phyloP scores from a whole-genome alignment of 2,113 vertebrate species.

The Gadus chalcogrammus region DNA sequence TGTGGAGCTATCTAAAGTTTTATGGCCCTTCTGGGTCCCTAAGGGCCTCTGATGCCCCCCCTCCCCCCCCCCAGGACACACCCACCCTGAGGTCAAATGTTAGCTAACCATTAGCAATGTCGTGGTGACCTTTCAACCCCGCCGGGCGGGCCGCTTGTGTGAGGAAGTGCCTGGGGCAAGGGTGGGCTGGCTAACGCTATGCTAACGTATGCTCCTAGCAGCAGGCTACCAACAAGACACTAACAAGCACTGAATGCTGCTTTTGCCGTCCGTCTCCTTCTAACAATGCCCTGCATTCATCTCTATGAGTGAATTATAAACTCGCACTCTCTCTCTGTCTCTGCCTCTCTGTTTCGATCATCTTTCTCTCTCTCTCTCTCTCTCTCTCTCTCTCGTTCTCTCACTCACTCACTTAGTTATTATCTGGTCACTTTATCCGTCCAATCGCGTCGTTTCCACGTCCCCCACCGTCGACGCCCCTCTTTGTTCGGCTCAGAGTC shows the following conservation, averaged over 20 bases:
- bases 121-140: conserved; percentile 62
- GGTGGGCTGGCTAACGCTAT: conserved; percentile 30
- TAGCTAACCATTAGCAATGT: conserved; percentile 61
- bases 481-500: too few species aligned
- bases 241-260: conserved; percentile 20
- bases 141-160: conserved; percentile 13
- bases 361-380: conserved; percentile 23
- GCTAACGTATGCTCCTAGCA: not conserved
- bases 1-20: too few species aligned
- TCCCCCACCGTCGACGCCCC: too few species aligned
- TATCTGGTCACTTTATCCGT: conserved; percentile 1
- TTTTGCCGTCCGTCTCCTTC: conserved; percentile 3
- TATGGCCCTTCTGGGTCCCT: too few species aligned
- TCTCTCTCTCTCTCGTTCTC: not conserved
- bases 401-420: not conserved
- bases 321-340: not conserved
- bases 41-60: not conserved
- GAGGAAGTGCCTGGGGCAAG: conserved; percentile 39
- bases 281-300: not conserved
- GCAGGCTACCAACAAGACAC: not conserved
- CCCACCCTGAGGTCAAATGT: conserved; percentile 63
- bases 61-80: not conserved
- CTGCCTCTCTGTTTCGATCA: conserved; percentile 12
- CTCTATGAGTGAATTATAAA: not conserved
- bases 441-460: not conserved